phyloP scores from a whole-genome alignment of 2,113 vertebrate species.

The Pomatostomus ruficeps region DNA sequence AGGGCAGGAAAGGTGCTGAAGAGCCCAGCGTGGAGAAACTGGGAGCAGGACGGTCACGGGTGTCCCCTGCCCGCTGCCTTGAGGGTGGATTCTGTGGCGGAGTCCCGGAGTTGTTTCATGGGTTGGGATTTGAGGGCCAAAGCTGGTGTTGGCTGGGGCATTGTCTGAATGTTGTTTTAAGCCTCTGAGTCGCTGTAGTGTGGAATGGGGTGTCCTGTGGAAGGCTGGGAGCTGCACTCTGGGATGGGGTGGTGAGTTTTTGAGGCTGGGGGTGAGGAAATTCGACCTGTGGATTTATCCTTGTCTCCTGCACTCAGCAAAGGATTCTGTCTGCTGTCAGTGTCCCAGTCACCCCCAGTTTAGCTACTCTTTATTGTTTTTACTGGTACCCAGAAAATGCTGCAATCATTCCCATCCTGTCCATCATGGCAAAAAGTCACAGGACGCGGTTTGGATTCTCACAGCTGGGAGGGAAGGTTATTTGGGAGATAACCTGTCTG shows the following conservation, averaged over 20 bases:
- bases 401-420: background rate
- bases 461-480: background rate
- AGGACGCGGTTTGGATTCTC: background rate
- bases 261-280: background rate
- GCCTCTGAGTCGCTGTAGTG: background rate
- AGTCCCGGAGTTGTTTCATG: rapidly evolving
- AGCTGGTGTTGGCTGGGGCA: background rate
- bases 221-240: background rate
- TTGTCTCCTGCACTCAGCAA: rapidly evolving
- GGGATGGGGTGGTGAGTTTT: background rate
- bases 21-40: rapidly evolving
- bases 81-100: background rate
- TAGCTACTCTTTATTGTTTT: background rate
- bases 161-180: background rate
- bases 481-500: background rate
- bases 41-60: rapidly evolving
- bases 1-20: background rate
- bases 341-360: background rate
- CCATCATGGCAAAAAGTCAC: background rate
- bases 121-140: background rate
- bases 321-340: background rate
- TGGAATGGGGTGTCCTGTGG: rapidly evolving
- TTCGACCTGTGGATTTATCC: background rate
- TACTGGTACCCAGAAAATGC: background rate
- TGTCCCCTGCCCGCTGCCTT: rapidly evolving